Base-by-base conservation (phyloP, 1,140 invertebrate genomes). In the Diuraphis noxia region DNA sequence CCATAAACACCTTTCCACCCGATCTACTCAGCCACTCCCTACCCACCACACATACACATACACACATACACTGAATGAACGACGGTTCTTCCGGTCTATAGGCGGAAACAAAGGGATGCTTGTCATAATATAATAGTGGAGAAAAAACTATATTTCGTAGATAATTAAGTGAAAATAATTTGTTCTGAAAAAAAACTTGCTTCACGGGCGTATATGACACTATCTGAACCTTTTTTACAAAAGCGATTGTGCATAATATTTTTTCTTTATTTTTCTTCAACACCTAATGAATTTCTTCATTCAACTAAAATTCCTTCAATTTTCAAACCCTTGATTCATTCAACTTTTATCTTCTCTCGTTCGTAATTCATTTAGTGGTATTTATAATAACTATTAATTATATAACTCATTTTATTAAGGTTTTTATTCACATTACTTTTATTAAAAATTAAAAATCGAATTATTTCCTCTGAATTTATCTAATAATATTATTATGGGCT, bases 131-230 rank as follows among this genome's bases (percentile, higher is more conserved):
- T 5, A 43, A 88, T 88, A 56, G 43, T 6, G 17, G 9, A 87
- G 36, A 38, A 56, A 38, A 34, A 85, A 46, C 9, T 30, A 36
- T 38, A 52, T 46, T 17, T 4, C 25, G 25, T 4, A 9, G 34
- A 88, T 38, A 56, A 88, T 88, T 56, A 56, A 88, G 49, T 56
- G 49, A 88, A 56, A 88, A 56, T 88, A 88, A 88, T 88, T 88
- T 88, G 49, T 88, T 87, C 34, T n/a, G 5, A 56, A 88, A 88
- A 87, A 87, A 56, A 56, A 38, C 85, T 52, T 38, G 43, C 34
- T 52, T 19, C 0, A 0, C 46, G 3, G 8, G 6, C 23, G 43
- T 34, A 36, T 56, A 23, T 40, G n/a, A 72, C n/a, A 72, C 34
- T 23, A 6, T 87, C 13, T 6, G 38, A 87, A 56, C 85, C 23